A percentile compares a stretch with the other conserved stretches of the same genome.
Conservation (phyloP, 2,888 invertebrate species). For the Koerneria pararmatus region DNA sequence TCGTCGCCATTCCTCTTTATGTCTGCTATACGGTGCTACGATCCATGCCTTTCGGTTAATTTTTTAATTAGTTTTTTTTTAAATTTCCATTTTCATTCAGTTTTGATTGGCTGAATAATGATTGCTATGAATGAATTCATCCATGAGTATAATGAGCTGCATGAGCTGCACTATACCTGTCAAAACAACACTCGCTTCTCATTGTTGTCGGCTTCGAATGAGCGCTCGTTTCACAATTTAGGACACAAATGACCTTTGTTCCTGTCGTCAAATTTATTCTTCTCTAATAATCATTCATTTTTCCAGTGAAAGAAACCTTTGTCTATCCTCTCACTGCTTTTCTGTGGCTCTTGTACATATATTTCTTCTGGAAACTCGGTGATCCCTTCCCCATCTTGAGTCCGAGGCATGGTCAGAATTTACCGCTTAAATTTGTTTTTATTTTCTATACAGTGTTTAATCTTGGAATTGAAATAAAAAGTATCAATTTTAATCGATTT, state of each 20-base stretch:
- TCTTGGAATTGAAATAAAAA: too few relatives aligned
- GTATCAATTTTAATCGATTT: too few relatives aligned
- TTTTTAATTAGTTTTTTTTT: slow-evolving; percentile 4
- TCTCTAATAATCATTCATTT: slow-evolving; percentile 23
- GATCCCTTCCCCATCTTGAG: slow-evolving; percentile 96
- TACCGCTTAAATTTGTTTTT: slow-evolving; percentile 2
- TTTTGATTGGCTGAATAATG: not conserved
- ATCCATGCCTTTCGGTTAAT: slow-evolving; percentile 36
- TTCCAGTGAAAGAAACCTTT: slow-evolving; percentile 58
- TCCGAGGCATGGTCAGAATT: slow-evolving; percentile 77
- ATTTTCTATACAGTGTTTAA: not conserved
- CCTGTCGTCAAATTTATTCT: too few relatives aligned
- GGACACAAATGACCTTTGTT: too few relatives aligned
- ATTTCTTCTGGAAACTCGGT: slow-evolving; percentile 97
- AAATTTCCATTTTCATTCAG: slow-evolving; percentile 2
- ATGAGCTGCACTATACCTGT: too few relatives aligned
- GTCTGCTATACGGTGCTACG: slow-evolving; percentile 69
- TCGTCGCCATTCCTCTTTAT: slow-evolving; percentile 91
- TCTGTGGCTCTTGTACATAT: slow-evolving; percentile 84
- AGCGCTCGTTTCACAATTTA: slow-evolving; percentile 23
- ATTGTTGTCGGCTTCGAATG: too few relatives aligned
- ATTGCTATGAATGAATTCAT: too few relatives aligned
- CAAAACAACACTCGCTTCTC: too few relatives aligned
- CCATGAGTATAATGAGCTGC: too few relatives aligned
- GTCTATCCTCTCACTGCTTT: slow-evolving; percentile 76